Percentiles rank a stretch among this genome's conserved stretches.
These are phyloP conservation scores for Drosophila fulvimacula DNA, from an alignment of 2,888 invertebrate species.

Conservation along the genomic window DNA sequence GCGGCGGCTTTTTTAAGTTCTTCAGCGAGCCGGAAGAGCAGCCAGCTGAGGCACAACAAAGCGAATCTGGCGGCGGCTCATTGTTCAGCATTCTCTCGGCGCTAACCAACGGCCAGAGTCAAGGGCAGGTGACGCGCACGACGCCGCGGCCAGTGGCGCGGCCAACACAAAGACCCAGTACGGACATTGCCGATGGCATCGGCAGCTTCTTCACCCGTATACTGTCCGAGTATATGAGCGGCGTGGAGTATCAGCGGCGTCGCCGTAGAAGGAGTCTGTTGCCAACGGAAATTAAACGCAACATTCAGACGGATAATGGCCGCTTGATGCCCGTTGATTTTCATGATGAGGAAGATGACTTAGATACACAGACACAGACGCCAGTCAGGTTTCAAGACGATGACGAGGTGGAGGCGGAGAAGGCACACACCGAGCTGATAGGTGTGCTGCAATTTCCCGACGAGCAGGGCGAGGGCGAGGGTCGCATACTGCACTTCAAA, in stretches of 20 bases:
- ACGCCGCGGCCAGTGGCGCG: slow-evolving; percentile 60
- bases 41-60: slow-evolving; percentile 46
- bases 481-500: slow-evolving; percentile 68
- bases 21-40: slow-evolving; percentile 87
- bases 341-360: slow-evolving; percentile 71
- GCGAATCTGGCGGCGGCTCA: slow-evolving; percentile 57
- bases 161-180: slow-evolving; percentile 65
- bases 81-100: slow-evolving; percentile 79
- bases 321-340: slow-evolving; percentile 67
- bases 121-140: slow-evolving; percentile 57
- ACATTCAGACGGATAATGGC: slow-evolving; percentile 64
- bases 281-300: slow-evolving; percentile 66
- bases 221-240: slow-evolving; percentile 80
- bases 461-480: slow-evolving; percentile 46
- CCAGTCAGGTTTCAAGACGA: slow-evolving; percentile 71
- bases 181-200: slow-evolving; percentile 79
- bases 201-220: slow-evolving; percentile 83
- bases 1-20: slow-evolving; percentile 93
- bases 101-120: slow-evolving; percentile 68
- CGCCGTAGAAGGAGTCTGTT: slow-evolving; percentile 57
- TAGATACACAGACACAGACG: slow-evolving; percentile 69
- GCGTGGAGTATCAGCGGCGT: slow-evolving; percentile 78
- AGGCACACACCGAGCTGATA: slow-evolving; percentile 70
- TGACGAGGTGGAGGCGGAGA: slow-evolving; percentile 62
- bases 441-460: slow-evolving; percentile 71